These are phyloP conservation scores for Platysteira castanea DNA, from an alignment of 2,113 vertebrate species.

Conservation along the genomic window DNA sequence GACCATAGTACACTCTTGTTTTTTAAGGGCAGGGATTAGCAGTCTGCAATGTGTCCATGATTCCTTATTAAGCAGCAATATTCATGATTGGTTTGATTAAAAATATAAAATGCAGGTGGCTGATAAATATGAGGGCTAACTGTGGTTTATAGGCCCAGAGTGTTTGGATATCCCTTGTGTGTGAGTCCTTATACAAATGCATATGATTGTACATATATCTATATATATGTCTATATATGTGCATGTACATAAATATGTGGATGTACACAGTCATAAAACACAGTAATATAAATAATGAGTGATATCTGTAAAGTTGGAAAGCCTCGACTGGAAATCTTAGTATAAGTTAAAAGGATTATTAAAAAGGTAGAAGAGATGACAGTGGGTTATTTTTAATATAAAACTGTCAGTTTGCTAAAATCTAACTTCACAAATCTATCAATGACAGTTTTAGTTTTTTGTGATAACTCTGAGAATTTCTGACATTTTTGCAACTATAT, in stretches of 20 bases:
- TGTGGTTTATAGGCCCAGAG: neutral
- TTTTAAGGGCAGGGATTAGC: neutral
- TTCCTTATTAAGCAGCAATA: neutral
- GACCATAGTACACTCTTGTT: rapidly evolving
- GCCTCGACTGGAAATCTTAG: neutral
- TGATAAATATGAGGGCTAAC: neutral
- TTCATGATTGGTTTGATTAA: neutral
- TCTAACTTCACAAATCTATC: conserved; percentile 4
- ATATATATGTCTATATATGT: neutral
- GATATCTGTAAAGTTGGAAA: neutral
- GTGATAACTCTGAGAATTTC: conserved; percentile 23
- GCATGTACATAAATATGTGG: neutral
- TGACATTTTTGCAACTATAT: conserved; percentile 15
- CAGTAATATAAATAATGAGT: neutral
- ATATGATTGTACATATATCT: neutral
- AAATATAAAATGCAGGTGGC: neutral
- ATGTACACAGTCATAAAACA: neutral
- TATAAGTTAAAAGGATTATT: conserved; percentile 1
- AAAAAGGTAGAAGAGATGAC: neutral
- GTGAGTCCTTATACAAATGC: neutral
- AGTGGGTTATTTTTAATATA: neutral
- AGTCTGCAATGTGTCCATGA: neutral
- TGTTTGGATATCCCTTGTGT: neutral
- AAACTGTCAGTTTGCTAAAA: conserved; percentile 20
- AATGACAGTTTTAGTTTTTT: conserved; percentile 25